Percentiles rank a stretch among this genome's conserved stretches.
phyloP scores from a whole-genome alignment of 2,113 vertebrate genomes.

The Trogon surrucura region DNA sequence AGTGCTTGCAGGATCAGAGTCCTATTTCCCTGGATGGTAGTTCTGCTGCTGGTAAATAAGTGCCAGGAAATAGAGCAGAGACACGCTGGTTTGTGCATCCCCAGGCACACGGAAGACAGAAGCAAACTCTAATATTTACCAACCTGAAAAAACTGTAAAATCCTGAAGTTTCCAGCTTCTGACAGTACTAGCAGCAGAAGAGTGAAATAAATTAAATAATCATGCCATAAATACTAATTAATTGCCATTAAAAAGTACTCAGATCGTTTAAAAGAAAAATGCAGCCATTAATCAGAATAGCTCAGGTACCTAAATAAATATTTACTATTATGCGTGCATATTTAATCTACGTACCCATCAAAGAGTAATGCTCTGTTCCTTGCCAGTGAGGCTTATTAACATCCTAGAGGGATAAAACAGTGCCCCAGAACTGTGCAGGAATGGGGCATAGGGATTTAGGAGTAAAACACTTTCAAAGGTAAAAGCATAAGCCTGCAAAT shows the following conservation, averaged over 20 bases:
- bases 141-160: constrained; percentile 42
- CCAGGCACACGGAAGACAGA: constrained; percentile 43
- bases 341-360: constrained; percentile 69
- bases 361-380: constrained; percentile 48
- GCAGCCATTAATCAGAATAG: constrained; percentile 69
- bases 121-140: constrained; percentile 52
- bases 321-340: constrained; percentile 64
- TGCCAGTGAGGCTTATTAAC: constrained; percentile 53
- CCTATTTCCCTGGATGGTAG: constrained; percentile 64
- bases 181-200: constrained; percentile 37
- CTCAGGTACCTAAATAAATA: constrained; percentile 72
- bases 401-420: constrained; percentile 32
- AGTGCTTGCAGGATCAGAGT: constrained; percentile 64
- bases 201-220: constrained; percentile 70
- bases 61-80: constrained; percentile 65
- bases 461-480: not conserved
- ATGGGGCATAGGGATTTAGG: not conserved
- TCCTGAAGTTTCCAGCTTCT: constrained; percentile 29
- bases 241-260: constrained; percentile 71
- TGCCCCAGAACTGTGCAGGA: not conserved
- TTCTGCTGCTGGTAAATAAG: constrained; percentile 63
- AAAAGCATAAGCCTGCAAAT: not conserved
- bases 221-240: constrained; percentile 68
- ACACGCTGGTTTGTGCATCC: constrained; percentile 60
- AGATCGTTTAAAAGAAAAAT: constrained; percentile 70